Base-by-base conservation (phyloP, 2,888 invertebrate genomes). In the Endotricha flammealis region DNA sequence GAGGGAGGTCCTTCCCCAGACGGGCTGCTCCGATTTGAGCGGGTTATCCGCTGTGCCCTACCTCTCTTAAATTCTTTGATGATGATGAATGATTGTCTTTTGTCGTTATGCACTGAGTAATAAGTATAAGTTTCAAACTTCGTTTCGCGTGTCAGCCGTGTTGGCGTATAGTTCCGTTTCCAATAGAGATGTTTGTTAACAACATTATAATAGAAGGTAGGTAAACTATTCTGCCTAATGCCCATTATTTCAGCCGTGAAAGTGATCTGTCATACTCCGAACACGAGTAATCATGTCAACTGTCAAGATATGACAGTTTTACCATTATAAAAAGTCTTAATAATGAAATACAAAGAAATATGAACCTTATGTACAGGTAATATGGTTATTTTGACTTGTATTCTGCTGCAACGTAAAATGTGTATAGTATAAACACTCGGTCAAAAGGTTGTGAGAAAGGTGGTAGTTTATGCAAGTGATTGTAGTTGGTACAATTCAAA, bases 361-460 rank as follows among this genome's bases (percentile, higher is more conserved):
- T 9, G 22, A 32, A 29, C 17, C 32, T 38, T 43, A 41, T 12
- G 8, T 22, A 9, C 3, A 29, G 6, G 23, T 9, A 14, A 10
- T 36, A 39, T 10, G 41, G 30, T 36, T 28, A 13, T 34, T 32
- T 28, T 30, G 7, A 11, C 17, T 30, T 30, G 22, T 23, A 29
- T 35, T 20, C 29, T 22, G 30, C 20, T 39, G 24, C 22, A 29
- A 16, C 23, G 9, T 29, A 11, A 5, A 24, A 27, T 38, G 31
- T 39, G 29, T 36, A 42, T 29, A 35, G 38, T 49, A 51, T 47
- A 46, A 50, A 57, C 59, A 56, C 43, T 56, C 42, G 53, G 64
- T 65, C 50, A 50, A 66, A 70, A 77, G 75, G 76, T 76, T 72
- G 55, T 74, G 72, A 59, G 75, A 75, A 76, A 75, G 73, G 72